phyloP scores from a whole-genome alignment of 2,113 vertebrate genomes.

The Aegypius monachus region DNA sequence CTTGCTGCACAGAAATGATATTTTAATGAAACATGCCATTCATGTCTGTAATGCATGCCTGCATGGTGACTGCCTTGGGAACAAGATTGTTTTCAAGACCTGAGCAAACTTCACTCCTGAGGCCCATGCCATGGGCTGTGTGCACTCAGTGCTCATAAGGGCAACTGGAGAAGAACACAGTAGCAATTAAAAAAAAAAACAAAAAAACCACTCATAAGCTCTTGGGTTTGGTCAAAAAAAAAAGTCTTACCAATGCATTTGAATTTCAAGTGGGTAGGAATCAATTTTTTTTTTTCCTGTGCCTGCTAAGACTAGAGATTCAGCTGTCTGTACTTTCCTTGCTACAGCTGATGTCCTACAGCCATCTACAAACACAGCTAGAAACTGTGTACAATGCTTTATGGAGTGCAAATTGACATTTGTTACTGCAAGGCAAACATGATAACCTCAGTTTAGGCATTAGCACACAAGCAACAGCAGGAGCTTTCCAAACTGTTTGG shows the following conservation, averaged over 20 bases:
- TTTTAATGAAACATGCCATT: neutral
- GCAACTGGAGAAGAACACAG: neutral
- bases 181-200: no score
- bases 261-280: neutral
- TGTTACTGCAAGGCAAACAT: neutral
- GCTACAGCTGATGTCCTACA: neutral
- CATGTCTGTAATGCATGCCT: neutral
- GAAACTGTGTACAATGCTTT: neutral
- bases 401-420: neutral
- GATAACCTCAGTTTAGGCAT: neutral
- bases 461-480: neutral
- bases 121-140: neutral
- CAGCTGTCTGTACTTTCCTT: neutral
- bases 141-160: neutral
- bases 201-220: neutral
- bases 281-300: neutral
- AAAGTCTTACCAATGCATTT: neutral
- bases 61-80: neutral
- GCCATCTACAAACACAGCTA: neutral
- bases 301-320: neutral
- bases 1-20: neutral
- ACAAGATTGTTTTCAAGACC: neutral
- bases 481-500: neutral
- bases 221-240: neutral
- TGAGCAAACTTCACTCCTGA: neutral